These are phyloP conservation scores for Drosophila bunnanda DNA, from an alignment of 2,888 invertebrate genomes.

Conservation along the genomic window DNA sequence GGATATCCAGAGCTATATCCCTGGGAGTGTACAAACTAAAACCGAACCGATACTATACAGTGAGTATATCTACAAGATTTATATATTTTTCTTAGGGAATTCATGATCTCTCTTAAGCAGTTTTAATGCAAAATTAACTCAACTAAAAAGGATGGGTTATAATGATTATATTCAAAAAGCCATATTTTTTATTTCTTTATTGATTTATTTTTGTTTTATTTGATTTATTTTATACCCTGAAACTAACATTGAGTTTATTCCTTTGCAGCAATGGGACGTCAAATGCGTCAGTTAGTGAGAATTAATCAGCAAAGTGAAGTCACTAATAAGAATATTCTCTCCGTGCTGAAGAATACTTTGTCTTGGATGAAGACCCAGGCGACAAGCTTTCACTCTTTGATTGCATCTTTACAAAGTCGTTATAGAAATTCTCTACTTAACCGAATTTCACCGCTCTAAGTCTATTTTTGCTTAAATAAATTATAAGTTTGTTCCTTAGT, in stretches of 20 bases:
- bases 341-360: not conserved
- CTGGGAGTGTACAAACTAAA: not conserved
- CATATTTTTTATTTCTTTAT: no score
- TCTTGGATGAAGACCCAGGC: not conserved
- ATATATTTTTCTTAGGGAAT: no score
- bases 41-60: not conserved
- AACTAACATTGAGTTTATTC: not conserved
- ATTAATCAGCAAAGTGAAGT: not conserved
- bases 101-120: no score
- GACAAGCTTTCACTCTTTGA: not conserved
- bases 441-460: not conserved
- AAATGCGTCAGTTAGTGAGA: not conserved
- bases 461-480: not conserved
- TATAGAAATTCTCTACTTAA: not conserved
- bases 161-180: no score
- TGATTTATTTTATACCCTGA: not conserved
- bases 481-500: no score
- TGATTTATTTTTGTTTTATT: no score
- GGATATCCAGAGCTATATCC: not conserved
- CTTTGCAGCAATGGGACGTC: not conserved
- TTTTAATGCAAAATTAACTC: no score
- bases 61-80: not conserved
- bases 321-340: not conserved
- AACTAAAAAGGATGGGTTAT: no score
- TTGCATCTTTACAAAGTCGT: not conserved